Percentiles rank a stretch among this genome's conserved stretches.
phyloP scores from a whole-genome alignment of 2,797 vertebrate genomes.

The Urophycis tenuis region DNA sequence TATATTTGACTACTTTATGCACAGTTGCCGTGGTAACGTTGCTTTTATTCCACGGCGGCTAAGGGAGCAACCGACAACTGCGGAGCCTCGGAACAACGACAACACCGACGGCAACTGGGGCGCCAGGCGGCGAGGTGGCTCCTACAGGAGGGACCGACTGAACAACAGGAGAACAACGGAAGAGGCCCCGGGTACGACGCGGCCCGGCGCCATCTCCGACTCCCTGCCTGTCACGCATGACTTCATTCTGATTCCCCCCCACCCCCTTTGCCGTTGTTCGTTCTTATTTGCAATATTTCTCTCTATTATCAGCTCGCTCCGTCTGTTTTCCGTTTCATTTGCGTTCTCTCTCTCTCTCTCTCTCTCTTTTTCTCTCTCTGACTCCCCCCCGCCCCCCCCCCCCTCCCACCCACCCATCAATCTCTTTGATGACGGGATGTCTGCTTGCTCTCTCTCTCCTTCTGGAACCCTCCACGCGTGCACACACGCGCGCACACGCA shows the following conservation, averaged over 20 bases:
- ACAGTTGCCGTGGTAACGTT: background rate
- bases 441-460: constrained; percentile 21
- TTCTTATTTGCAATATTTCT: constrained; percentile 38
- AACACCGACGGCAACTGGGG: no score
- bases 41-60: background rate
- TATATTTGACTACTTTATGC: no score
- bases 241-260: background rate
- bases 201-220: background rate
- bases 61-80: background rate
- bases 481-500: background rate
- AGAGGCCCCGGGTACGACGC: no score
- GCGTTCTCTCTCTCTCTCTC: background rate
- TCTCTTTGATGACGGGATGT: constrained; percentile 26
- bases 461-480: background rate
- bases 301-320: constrained; percentile 28
- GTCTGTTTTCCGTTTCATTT: constrained; percentile 25
- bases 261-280: constrained; percentile 6
- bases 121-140: no score
- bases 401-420: background rate
- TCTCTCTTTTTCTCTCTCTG: constrained; percentile 28
- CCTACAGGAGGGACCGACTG: background rate
- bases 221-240: background rate
- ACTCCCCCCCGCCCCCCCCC: constrained; percentile 4
- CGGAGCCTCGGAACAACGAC: background rate
- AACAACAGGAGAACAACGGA: background rate